phyloP scores from a whole-genome alignment of 2,888 invertebrate species.

The Sipha maydis region DNA sequence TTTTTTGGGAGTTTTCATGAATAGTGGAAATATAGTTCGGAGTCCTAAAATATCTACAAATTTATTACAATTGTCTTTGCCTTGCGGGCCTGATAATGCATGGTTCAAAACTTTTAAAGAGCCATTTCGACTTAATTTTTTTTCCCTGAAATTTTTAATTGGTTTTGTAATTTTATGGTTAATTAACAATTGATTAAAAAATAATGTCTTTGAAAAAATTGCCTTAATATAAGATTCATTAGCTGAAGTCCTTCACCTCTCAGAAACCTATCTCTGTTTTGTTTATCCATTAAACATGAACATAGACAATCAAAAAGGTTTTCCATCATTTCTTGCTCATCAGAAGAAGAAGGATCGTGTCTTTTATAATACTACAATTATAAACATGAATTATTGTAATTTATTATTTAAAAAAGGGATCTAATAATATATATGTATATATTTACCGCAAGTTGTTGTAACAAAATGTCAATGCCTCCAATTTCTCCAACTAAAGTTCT shows the following conservation, averaged over 20 bases:
- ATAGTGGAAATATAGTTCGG: conserved; percentile 95
- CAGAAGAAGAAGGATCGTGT: conserved; percentile 89
- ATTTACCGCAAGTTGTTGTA: conserved; percentile 90
- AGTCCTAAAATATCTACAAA: conserved; percentile 97
- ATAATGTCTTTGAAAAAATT: conserved; percentile 38
- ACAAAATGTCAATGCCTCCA: conserved; percentile 94
- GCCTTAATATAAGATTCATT: conserved; percentile 98
- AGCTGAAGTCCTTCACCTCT: conserved; percentile 97
- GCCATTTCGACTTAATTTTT: conserved; percentile 95
- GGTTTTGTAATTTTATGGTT: neutral
- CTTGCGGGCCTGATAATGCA: conserved; percentile 93
- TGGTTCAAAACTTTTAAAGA: conserved; percentile 98
- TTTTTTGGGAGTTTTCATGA: conserved; percentile 97
- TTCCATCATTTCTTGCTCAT: conserved; percentile 99
- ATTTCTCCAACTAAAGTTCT: conserved; percentile 85
- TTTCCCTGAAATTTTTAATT: conserved; percentile 76
- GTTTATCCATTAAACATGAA: conserved; percentile 87
- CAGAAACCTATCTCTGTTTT: conserved; percentile 91
- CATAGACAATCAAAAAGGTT: conserved; percentile 97
- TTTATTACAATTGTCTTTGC: conserved; percentile 95
- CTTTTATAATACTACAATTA: conserved; percentile 83
- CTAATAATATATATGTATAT: neutral
- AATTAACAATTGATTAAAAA: neutral
- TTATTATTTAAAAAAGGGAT: neutral
- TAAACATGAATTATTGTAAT: neutral